Base-by-base conservation (phyloP, 2,888 invertebrate genomes). In the Blera fallax region DNA sequence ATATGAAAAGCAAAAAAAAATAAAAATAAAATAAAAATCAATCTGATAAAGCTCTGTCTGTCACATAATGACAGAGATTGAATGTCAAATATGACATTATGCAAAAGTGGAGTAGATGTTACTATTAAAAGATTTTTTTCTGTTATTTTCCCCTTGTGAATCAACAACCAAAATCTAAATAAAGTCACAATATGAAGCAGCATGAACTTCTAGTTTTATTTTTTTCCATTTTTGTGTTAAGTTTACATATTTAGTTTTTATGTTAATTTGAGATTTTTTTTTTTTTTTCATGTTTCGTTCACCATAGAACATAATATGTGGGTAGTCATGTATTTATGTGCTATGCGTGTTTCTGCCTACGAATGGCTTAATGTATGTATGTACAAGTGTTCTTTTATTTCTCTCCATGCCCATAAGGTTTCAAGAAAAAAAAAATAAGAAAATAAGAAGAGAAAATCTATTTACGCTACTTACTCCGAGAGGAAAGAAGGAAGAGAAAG, bases 191-290 rank as follows among this genome's bases (percentile, higher is more conserved):
- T 58, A 48, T 67, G 52, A 65, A 80, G 52, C 65, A 65, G 40
- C 60, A 52, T 77, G 69, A 77, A 69, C 79, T 65, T 60, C 14
- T 56, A n/a, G 7, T 54, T 48, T 40, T 48, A 8, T 64, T 54
- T 37, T 64, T 37, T 24, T n/a, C 18, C 32, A 7, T 54, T 37
- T n/a, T 72, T 40, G 11, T 34, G 14, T 48, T 43, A 34, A 34
- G 64, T 65, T 65, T 43, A 45, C 45, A 45, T 29, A 52, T 24
- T 29, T 62, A 52, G 34, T 29, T 62, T 73, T 16, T 50, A 72
- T 73, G 65, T 43, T 60, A 73, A 67, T 60, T 60, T 73, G 11
- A 34, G 32, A 65, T 43, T 14, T 34, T 52, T 34, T 48, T 50
- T 50, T 62, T 29, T n/a, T 18, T 11, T 32, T n/a, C n/a, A n/a